A percentile compares a stretch with the other conserved stretches of the same genome.
These are phyloP conservation scores for Melanotaenia boesemani DNA, from an alignment of 2,797 vertebrate species.

Conservation along the genomic window DNA sequence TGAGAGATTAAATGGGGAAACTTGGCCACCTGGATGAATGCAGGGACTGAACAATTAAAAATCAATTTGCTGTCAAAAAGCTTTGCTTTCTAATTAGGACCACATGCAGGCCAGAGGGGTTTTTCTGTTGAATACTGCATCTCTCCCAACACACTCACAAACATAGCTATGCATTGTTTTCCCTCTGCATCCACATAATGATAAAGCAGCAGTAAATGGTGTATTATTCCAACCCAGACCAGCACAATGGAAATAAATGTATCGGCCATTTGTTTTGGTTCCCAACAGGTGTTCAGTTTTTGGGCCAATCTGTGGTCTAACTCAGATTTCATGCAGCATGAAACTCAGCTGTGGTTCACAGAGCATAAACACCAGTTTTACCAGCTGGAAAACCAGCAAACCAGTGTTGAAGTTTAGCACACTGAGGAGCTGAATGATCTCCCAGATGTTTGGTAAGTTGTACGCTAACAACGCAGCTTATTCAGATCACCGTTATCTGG, in stretches of 20 bases:
- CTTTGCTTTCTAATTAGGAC: constrained; percentile 82
- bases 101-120: constrained; percentile 69
- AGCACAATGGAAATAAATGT: constrained; percentile 63
- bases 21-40: constrained; percentile 83
- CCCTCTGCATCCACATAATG: constrained; percentile 60
- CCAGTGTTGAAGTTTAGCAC: neutral
- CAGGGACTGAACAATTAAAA: constrained; percentile 83
- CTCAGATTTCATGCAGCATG: constrained; percentile 10
- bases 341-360: neutral
- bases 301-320: constrained; percentile 17
- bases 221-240: constrained; percentile 58
- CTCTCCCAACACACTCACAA: constrained; percentile 8
- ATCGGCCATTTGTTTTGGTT: constrained; percentile 47
- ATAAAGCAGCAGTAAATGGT: constrained; percentile 61
- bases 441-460: too few species aligned
- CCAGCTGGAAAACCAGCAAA: neutral
- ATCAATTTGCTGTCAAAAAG: constrained; percentile 84
- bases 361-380: neutral
- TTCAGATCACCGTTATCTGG: too few species aligned
- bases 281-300: constrained; percentile 70
- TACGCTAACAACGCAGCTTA: too few species aligned
- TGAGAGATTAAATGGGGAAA: constrained; percentile 72
- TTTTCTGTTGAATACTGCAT: constrained; percentile 58
- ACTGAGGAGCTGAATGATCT: too few species aligned
- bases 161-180: constrained; percentile 49